phyloP scores from a whole-genome alignment of 2,113 vertebrate species.

The Bungarus multicinctus region DNA sequence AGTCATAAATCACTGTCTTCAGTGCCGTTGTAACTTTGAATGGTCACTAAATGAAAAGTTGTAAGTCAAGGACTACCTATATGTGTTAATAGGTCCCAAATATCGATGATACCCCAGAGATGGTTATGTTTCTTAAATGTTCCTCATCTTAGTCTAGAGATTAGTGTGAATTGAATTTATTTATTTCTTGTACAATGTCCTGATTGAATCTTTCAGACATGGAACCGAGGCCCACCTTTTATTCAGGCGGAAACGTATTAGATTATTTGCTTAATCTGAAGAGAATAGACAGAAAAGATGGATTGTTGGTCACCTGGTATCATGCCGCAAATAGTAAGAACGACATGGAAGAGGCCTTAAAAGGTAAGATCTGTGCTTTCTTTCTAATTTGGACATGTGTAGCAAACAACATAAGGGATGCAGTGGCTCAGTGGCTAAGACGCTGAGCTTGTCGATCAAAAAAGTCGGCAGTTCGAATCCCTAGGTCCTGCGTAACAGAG shows the following conservation, averaged over 20 bases:
- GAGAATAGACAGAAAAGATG: slow-evolving; percentile 68
- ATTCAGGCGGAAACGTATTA: slow-evolving; percentile 75
- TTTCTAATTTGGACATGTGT: background rate
- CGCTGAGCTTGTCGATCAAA: too few relatives aligned
- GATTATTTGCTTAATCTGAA: slow-evolving; percentile 73
- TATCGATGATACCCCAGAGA: background rate
- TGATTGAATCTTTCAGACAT: slow-evolving; percentile 25
- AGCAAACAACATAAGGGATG: background rate
- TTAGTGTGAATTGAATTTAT: background rate
- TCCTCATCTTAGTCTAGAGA: background rate
- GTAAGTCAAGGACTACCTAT: background rate
- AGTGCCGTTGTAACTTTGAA: background rate
- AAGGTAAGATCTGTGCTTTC: slow-evolving; percentile 62
- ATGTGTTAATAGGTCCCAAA: background rate
- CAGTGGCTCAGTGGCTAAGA: too few relatives aligned
- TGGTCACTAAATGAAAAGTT: background rate
- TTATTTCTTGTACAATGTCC: background rate
- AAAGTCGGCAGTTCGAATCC: too few relatives aligned
- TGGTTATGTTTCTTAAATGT: background rate
- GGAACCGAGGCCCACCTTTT: slow-evolving; percentile 29
- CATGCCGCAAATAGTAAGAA: slow-evolving; percentile 76
- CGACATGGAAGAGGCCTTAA: slow-evolving; percentile 72
- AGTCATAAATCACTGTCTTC: background rate
- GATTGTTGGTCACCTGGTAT: slow-evolving; percentile 77
- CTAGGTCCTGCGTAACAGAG: too few relatives aligned